phyloP scores from a whole-genome alignment of 2,888 invertebrate species.

The Tachystola acroxantha region DNA sequence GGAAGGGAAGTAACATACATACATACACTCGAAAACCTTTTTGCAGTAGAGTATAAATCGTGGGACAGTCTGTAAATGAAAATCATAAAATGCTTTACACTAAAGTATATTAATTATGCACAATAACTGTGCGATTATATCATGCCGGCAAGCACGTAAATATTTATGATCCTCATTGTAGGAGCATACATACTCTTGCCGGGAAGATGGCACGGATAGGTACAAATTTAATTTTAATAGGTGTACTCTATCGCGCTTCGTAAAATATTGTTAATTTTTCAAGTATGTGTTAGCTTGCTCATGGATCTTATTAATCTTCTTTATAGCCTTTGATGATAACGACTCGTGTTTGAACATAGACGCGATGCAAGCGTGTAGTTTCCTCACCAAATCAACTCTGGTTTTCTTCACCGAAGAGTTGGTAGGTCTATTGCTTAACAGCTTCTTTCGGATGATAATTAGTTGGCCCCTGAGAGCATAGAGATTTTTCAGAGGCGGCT shows the following conservation, averaged over 20 bases:
- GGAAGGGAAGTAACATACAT: too few relatives aligned
- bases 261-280: conserved; percentile 41
- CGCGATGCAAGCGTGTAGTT: conserved; percentile 36
- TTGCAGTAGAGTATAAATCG: too few relatives aligned
- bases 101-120: conserved; percentile 59
- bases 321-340: conserved; percentile 38
- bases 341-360: conserved; percentile 29
- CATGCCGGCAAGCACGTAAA: conserved; percentile 49
- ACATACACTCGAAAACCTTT: too few relatives aligned
- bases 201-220: conserved; percentile 22
- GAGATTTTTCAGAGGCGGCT: background rate
- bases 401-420: conserved; percentile 34
- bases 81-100: conserved; percentile 52
- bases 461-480: conserved; percentile 25
- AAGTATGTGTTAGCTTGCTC: conserved; percentile 51
- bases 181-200: conserved; percentile 26
- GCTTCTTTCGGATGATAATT: conserved; percentile 33
- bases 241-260: conserved; percentile 18
- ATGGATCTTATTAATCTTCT: conserved; percentile 48
- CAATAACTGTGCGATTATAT: conserved; percentile 57
- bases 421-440: conserved; percentile 30
- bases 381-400: conserved; percentile 31
- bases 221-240: conserved; percentile 4
- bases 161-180: conserved; percentile 23
- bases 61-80: conserved; percentile 15